Conservation (phyloP, 2,113 vertebrate genomes). For the Cranoglanis bouderius region DNA sequence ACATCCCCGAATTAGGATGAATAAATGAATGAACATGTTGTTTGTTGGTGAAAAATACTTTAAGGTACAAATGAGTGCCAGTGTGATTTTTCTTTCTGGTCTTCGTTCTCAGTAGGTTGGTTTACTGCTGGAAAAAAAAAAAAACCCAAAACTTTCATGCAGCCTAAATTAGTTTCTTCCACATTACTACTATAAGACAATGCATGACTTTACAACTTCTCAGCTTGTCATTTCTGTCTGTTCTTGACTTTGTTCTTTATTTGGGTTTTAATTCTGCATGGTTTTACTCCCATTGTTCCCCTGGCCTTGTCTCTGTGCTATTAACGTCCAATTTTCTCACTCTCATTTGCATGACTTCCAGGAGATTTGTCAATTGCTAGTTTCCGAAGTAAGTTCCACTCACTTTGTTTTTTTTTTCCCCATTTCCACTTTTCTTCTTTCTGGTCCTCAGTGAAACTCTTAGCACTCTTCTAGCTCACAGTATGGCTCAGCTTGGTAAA, state of each 20-base stretch:
- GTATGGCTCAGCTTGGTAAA: neutral
- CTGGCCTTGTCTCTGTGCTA: slow-evolving; percentile 42
- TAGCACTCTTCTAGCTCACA: neutral
- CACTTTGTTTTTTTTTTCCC: slow-evolving; percentile 2
- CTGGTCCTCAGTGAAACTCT: neutral
- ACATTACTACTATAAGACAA: neutral
- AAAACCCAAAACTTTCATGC: neutral
- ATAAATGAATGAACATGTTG: neutral
- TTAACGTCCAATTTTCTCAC: slow-evolving; percentile 46
- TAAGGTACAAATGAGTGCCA: neutral
- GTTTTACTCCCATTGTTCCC: slow-evolving; percentile 43
- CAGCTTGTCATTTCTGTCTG: neutral
- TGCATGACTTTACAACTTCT: neutral
- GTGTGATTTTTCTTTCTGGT: neutral
- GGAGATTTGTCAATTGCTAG: slow-evolving; percentile 88
- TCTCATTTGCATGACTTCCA: slow-evolving; percentile 73
- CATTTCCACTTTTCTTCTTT: neutral
- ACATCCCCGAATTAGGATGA: neutral
- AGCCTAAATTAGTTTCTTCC: neutral
- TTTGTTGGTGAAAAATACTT: neutral
- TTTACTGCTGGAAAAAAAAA: neutral
- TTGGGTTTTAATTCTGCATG: slow-evolving; percentile 21
- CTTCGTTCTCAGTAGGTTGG: neutral
- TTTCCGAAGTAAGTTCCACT: slow-evolving; percentile 84
- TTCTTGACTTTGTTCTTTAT: neutral